Conservation (phyloP, 2,888 invertebrate genomes). For the Hololepta plana region DNA sequence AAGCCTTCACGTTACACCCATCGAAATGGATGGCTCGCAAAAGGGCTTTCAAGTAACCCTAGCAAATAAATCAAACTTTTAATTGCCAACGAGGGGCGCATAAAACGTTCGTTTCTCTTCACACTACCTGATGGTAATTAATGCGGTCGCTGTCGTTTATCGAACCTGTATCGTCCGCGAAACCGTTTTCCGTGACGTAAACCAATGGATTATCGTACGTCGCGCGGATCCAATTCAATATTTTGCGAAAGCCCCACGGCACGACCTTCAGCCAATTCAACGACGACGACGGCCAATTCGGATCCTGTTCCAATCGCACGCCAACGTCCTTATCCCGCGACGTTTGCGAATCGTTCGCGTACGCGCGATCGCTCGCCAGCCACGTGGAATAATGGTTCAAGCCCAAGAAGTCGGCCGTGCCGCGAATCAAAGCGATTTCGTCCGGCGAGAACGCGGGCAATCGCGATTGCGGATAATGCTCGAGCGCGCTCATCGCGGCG, state of each 20-base stretch:
- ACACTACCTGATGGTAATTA: slow-evolving; percentile 19
- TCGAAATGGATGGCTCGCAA: slow-evolving; percentile 33
- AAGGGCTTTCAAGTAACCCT: slow-evolving; percentile 27
- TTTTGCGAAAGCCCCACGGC: slow-evolving; percentile 39
- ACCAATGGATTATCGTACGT: slow-evolving; percentile 32
- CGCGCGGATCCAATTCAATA: slow-evolving; percentile 30
- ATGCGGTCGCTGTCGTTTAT: slow-evolving; percentile 31
- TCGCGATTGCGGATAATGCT: slow-evolving; percentile 27
- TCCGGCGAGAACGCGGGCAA: slow-evolving; percentile 27
- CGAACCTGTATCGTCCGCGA: slow-evolving; percentile 30
- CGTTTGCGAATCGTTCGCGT: slow-evolving; percentile 14
- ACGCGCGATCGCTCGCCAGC: slow-evolving; percentile 19
- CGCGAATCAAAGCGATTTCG: slow-evolving; percentile 28
- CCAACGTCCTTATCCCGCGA: slow-evolving; percentile 29
- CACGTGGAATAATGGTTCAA: slow-evolving; percentile 42
- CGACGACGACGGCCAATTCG: slow-evolving; percentile 31
- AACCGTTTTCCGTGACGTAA: slow-evolving; percentile 41
- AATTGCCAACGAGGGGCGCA: neutral
- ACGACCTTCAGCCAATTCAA: slow-evolving; percentile 35
- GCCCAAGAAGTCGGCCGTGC: slow-evolving; percentile 44
- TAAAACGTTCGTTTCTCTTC: too few relatives aligned
- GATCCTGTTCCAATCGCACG: slow-evolving; percentile 23
- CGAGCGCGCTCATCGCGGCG: slow-evolving; percentile 22
- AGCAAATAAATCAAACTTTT: slow-evolving; percentile 2
- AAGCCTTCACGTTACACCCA: slow-evolving; percentile 41